These are phyloP conservation scores for Monopis laevigella DNA, from an alignment of 2,888 invertebrate species.

Conservation along the genomic window DNA sequence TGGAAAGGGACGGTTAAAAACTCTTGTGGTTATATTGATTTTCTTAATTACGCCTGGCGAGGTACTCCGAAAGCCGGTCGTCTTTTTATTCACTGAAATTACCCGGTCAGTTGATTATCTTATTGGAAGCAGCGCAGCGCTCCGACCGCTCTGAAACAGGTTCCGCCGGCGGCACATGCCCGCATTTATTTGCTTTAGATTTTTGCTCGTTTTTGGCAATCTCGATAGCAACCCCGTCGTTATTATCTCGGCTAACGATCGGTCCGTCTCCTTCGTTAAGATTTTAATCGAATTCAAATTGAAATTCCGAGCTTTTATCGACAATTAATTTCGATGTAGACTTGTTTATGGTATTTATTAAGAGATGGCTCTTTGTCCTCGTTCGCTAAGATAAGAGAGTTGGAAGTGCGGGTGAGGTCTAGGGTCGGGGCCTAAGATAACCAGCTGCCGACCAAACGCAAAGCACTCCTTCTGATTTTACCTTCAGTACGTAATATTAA, in stretches of 20 bases:
- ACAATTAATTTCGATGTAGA: constrained; percentile 33
- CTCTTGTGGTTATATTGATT: constrained; percentile 6
- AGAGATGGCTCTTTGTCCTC: constrained; percentile 44
- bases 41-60: constrained; percentile 48
- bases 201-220: constrained; percentile 62
- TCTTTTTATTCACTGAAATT: constrained; percentile 52
- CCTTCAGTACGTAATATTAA: no score
- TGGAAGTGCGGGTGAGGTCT: constrained; percentile 41
- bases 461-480: no score
- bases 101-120: constrained; percentile 56
- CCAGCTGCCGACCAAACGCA: constrained; percentile 42
- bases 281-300: constrained; percentile 51
- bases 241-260: constrained; percentile 61
- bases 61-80: constrained; percentile 30
- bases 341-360: constrained; percentile 44
- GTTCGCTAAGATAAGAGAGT: constrained; percentile 52
- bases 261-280: constrained; percentile 48
- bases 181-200: constrained; percentile 62
- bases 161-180: constrained; percentile 44
- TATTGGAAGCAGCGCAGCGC: constrained; percentile 33
- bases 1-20: constrained; percentile 3
- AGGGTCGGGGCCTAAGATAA: constrained; percentile 54
- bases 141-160: constrained; percentile 41
- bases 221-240: constrained; percentile 26
- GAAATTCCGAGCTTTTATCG: constrained; percentile 38